Conservation (phyloP, 2,888 invertebrate genomes). For the Aromia moschata region DNA sequence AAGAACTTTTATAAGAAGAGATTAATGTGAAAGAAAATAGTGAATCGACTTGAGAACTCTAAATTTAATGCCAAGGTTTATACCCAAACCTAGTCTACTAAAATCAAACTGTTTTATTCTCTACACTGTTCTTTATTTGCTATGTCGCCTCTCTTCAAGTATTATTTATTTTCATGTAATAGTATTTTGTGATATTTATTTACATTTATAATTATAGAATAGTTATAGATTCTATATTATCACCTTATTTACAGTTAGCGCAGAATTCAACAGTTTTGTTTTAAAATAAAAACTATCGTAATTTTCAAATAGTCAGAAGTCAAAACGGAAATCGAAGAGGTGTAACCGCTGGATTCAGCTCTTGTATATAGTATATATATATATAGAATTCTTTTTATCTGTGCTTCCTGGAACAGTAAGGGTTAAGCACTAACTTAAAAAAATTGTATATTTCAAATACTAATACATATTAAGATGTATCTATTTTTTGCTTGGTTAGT, state of each 20-base stretch:
- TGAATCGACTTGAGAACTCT: conserved; percentile 33
- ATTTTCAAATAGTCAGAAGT: conserved; percentile 24
- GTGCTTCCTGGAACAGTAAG: conserved; percentile 38
- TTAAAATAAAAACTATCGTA: conserved; percentile 22
- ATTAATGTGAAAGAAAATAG: conserved; percentile 41
- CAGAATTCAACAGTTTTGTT: conserved; percentile 34
- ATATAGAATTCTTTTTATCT: conserved; percentile 31
- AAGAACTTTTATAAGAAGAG: conserved; percentile 80
- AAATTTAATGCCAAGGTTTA: conserved; percentile 44
- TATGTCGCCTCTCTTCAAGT: conserved; percentile 13
- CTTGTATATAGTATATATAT: conserved; percentile 30
- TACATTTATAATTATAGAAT: conserved; percentile 18
- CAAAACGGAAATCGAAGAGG: conserved; percentile 21
- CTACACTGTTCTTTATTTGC: not conserved
- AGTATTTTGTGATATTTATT: conserved; percentile 25
- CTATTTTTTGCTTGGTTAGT: conserved; percentile 21
- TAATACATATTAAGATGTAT: conserved; percentile 24
- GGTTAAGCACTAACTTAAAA: conserved; percentile 36
- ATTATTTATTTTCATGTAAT: conserved; percentile 17
- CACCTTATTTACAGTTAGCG: conserved; percentile 19
- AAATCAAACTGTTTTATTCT: conserved; percentile 38
- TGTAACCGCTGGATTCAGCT: conserved; percentile 21
- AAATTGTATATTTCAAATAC: conserved; percentile 30
- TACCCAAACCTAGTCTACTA: conserved; percentile 29
- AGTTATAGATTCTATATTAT: conserved; percentile 8